Conservation (phyloP, 2,113 vertebrate genomes). For the Coptodon bakossiorum region DNA sequence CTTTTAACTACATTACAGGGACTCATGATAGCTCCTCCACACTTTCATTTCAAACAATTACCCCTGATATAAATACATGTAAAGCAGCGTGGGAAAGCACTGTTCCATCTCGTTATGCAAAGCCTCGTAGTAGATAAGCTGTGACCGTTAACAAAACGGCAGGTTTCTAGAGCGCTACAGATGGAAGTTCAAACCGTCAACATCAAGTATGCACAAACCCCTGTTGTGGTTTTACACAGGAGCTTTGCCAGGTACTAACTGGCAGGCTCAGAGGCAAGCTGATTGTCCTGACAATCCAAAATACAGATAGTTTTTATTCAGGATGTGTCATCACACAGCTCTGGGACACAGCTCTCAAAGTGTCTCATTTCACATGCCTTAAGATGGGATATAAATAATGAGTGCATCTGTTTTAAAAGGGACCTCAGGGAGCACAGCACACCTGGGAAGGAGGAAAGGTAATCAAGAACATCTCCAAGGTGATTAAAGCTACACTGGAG, state of each 20-base stretch:
- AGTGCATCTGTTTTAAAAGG: neutral
- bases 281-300: neutral
- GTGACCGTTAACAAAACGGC: conserved; percentile 55
- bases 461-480: neutral
- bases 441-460: neutral
- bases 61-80: conserved; percentile 28
- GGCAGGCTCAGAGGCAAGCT: neutral
- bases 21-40: neutral
- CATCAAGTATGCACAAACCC: conserved; percentile 11
- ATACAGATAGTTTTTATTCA: neutral
- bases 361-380: neutral
- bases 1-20: neutral
- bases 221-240: conserved; percentile 47
- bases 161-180: conserved; percentile 32
- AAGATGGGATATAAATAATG: conserved; percentile 9
- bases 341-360: neutral
- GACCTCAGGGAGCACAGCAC: neutral
- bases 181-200: conserved; percentile 66
- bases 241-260: conserved; percentile 6
- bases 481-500: neutral
- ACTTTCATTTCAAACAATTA: neutral
- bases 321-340: neutral
- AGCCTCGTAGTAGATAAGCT: conserved; percentile 60
- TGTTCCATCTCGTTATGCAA: conserved; percentile 64
- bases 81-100: conserved; percentile 56